These are phyloP conservation scores for Metellina segmentata DNA, from an alignment of 2,888 invertebrate genomes.

Conservation along the genomic window DNA sequence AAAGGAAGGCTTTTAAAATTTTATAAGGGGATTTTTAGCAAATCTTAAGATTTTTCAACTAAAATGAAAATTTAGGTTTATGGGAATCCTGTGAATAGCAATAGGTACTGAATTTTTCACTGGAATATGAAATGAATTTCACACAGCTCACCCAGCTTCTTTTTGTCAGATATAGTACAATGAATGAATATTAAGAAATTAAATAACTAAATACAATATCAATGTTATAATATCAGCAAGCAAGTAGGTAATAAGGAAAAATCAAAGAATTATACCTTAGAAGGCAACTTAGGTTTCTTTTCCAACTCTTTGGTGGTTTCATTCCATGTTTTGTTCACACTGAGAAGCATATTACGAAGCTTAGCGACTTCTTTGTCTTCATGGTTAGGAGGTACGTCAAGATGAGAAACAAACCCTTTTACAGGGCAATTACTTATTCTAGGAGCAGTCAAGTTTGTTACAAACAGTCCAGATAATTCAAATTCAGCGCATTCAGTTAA, in stretches of 20 bases:
- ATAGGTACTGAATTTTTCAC: no score
- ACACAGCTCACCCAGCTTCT: no score
- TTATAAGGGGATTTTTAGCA: no score
- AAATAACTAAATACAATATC: not conserved
- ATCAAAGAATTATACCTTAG: slow-evolving; percentile 34
- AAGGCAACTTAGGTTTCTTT: slow-evolving; percentile 12
- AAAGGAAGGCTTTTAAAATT: no score
- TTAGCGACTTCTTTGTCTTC: slow-evolving; percentile 23
- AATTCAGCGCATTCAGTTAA: slow-evolving; percentile 43
- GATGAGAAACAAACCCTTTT: not conserved
- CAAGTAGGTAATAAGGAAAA: not conserved
- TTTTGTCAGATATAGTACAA: not conserved
- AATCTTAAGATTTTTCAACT: no score
- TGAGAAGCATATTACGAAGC: not conserved
- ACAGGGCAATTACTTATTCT: not conserved
- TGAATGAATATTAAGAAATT: not conserved
- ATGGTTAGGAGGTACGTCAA: not conserved
- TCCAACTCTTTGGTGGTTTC: slow-evolving; percentile 20
- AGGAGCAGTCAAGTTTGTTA: slow-evolving; percentile 26
- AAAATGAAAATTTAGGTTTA: no score
- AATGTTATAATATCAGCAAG: not conserved
- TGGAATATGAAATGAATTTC: no score
- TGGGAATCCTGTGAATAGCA: no score
- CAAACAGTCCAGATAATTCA: slow-evolving; percentile 31
- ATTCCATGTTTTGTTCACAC: slow-evolving; percentile 53